These are phyloP conservation scores for Pseudeuparius sepicola DNA, from an alignment of 2,888 invertebrate genomes.

Conservation along the genomic window DNA sequence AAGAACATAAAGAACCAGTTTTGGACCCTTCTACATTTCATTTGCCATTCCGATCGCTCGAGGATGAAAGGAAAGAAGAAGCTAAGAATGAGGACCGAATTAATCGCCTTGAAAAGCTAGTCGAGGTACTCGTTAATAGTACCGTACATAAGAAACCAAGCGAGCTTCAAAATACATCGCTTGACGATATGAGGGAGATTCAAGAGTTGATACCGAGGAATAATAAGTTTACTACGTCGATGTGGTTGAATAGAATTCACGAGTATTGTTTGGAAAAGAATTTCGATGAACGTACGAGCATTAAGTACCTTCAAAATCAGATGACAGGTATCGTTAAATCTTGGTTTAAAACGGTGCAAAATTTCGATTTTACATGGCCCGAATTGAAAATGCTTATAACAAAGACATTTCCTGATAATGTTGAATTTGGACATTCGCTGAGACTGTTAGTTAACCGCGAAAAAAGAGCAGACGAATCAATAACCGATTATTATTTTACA, in stretches of 20 bases:
- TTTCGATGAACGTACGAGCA: slow-evolving; percentile 26
- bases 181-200: slow-evolving; percentile 5
- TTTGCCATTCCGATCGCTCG: slow-evolving; percentile 12
- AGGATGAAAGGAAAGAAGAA: too few species aligned
- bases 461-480: slow-evolving; percentile 26
- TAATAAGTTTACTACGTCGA: slow-evolving; percentile 26
- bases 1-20: slow-evolving; percentile 12
- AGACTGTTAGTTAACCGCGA: slow-evolving; percentile 24
- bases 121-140: slow-evolving; percentile 24
- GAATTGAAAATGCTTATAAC: slow-evolving; percentile 29
- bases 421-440: slow-evolving; percentile 27
- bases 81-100: slow-evolving; percentile 23
- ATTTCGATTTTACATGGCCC: slow-evolving; percentile 29
- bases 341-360: slow-evolving; percentile 28
- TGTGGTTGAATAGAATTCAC: slow-evolving; percentile 29
- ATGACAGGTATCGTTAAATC: slow-evolving; percentile 30
- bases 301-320: slow-evolving; percentile 25
- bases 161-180: not conserved
- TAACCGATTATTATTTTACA: slow-evolving; percentile 29
- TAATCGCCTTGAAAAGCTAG: slow-evolving; percentile 27
- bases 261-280: slow-evolving; percentile 25
- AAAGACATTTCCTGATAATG: slow-evolving; percentile 29
- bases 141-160: slow-evolving; percentile 6
- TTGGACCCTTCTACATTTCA: slow-evolving; percentile 19
- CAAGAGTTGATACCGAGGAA: slow-evolving; percentile 24